Base-by-base conservation (phyloP, 1,140 invertebrate genomes). In the Caenorhabditis inopinata region DNA sequence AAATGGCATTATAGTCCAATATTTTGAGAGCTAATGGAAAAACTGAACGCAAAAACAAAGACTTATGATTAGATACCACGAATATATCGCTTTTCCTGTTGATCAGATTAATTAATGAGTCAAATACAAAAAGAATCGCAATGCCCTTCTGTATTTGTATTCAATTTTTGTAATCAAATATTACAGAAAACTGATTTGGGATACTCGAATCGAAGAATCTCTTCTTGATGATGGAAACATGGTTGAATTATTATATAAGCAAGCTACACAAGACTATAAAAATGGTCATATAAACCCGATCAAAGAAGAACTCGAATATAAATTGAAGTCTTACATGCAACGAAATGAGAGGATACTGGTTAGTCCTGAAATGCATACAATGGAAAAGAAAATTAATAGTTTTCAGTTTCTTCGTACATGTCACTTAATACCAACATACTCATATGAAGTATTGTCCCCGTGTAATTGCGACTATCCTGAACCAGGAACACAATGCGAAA, bases 111-210 rank as follows among this genome's bases (percentile, higher is more conserved):
- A n/a, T n/a, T n/a, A n/a, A n/a, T n/a, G n/a, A n/a, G n/a, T n/a
- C n/a, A n/a, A n/a, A n/a, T n/a, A n/a, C n/a, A n/a, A n/a, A n/a
- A n/a, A n/a, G n/a, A n/a, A n/a, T n/a, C n/a, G n/a, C n/a, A n/a
- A n/a, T n/a, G n/a, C n/a, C n/a, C n/a, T n/a, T n/a, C n/a, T n/a
- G n/a, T n/a, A n/a, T n/a, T n/a, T n/a, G n/a, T n/a, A n/a, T n/a
- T n/a, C n/a, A n/a, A n/a, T n/a, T n/a, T n/a, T n/a, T n/a, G n/a
- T n/a, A n/a, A n/a, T n/a, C n/a, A 11, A 53, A 7, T 53, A 11
- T 1, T 81, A 89, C 1, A 84, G 89, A 25, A 90, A 90, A 87
- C 85, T 87, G 87, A 81, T 83, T n/a, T 83, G 82, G 82, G 82
- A 83, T 21, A 74, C 74, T 7, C 16, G 76, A 6, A 62, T 83